Conservation (phyloP, 92 coral and sea anemone genomes). For the Phenganax stokvisi region DNA sequence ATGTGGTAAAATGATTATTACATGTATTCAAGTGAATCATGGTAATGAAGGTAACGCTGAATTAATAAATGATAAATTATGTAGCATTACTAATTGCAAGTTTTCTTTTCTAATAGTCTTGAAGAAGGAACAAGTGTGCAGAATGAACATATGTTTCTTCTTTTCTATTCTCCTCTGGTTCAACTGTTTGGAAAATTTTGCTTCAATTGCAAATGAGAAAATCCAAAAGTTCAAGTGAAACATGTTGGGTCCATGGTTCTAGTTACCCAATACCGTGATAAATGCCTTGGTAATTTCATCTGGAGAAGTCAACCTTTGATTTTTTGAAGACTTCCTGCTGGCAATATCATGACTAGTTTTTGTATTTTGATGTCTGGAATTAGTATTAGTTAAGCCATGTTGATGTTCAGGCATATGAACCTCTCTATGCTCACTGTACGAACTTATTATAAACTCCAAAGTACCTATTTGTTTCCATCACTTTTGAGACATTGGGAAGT, state of each 20-base stretch:
- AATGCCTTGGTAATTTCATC: not conserved
- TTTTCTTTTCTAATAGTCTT: too few species aligned
- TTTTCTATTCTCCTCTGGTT: too few species aligned
- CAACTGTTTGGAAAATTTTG: conserved; percentile 12
- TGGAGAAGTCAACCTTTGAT: not conserved
- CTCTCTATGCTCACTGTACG: not conserved
- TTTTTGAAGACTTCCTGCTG: not conserved
- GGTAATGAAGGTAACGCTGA: too few species aligned
- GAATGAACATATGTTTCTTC: too few species aligned
- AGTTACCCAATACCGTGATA: not conserved
- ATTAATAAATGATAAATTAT: too few species aligned
- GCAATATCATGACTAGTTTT: not conserved
- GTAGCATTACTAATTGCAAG: too few species aligned
- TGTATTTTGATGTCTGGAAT: not conserved
- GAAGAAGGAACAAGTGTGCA: too few species aligned
- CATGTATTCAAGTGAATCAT: too few species aligned
- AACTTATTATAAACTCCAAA: not conserved
- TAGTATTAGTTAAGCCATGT: not conserved
- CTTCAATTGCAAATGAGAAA: conserved; percentile 31
- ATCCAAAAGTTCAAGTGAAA: conserved; percentile 36
- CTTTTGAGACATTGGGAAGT: not conserved
- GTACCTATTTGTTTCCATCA: not conserved
- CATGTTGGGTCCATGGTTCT: conserved; percentile 36
- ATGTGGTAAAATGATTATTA: too few species aligned
- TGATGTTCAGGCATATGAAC: not conserved